phyloP scores from a whole-genome alignment of 2,113 vertebrate genomes.

The Neogale vison region DNA sequence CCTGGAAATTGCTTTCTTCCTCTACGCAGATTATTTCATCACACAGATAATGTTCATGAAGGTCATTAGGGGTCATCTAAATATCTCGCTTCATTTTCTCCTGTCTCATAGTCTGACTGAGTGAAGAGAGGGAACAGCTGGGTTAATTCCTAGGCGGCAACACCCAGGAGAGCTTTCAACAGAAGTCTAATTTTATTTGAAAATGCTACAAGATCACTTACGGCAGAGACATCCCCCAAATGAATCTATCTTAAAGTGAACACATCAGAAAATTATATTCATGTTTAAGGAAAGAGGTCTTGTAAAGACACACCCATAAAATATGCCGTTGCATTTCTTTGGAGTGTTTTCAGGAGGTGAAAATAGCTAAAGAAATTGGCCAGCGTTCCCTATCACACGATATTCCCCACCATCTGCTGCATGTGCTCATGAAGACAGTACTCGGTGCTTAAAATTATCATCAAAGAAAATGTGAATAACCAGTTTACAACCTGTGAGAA shows the following conservation, averaged over 20 bases:
- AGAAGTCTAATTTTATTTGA: constrained; percentile 48
- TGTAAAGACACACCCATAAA: constrained; percentile 63
- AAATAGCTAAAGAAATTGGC: constrained; percentile 70
- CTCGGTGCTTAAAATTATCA: constrained; percentile 61
- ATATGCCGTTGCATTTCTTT: constrained; percentile 51
- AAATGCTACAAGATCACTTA: constrained; percentile 51
- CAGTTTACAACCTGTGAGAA: constrained; percentile 66
- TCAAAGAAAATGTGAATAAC: constrained; percentile 72
- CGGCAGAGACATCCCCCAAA: background rate
- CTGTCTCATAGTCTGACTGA: background rate
- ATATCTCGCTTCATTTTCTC: background rate
- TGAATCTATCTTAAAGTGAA: constrained; percentile 61
- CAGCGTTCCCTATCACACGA: constrained; percentile 45
- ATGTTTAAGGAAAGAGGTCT: constrained; percentile 58
- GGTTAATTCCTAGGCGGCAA: constrained; percentile 60
- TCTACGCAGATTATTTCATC: background rate
- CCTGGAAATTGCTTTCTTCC: background rate
- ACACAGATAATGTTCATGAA: background rate
- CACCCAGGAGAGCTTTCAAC: constrained; percentile 44
- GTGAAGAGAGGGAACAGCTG: constrained; percentile 52
- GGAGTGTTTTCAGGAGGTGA: constrained; percentile 45
- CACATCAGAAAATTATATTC: constrained; percentile 56
- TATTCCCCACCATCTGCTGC: constrained; percentile 68
- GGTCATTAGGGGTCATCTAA: constrained; percentile 32
- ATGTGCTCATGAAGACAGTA: constrained; percentile 35